Base-by-base conservation (phyloP, 2,888 invertebrate species). In the Cataglyphis albicans region DNA sequence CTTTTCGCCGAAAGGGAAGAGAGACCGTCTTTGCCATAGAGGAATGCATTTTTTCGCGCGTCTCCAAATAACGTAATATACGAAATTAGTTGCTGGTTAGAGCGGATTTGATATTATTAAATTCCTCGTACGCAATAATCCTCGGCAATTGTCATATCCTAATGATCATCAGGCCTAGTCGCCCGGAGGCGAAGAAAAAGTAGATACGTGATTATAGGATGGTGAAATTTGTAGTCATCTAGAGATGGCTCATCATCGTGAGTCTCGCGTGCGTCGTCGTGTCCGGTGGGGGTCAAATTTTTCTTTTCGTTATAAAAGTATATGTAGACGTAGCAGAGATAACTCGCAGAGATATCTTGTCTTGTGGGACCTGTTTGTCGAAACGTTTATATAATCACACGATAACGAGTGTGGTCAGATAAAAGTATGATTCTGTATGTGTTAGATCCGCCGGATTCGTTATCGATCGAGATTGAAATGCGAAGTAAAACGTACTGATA, bases 361-460 rank as follows among this genome's bases (percentile, higher is more conserved):
- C 89, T 44, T 84, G 82, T 59, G 82, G 80, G 84, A 86, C 85
- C 85, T 87, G 87, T 90, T 90, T 87, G 87, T 82, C 81, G 81
- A 75, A 80, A 65, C 83, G 73, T 90, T 90, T 90, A 87, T 88
- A 86, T 87, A 90, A 90, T 85, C 72, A 70, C 68, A 83, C 29
- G 90, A 89, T 87, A 89, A 90, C 82, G 74, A 48, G 70, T 74
- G 29, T 68, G 29, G 74, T 55, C 73, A 87, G 88, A 88, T 87
- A 90, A 89, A 84, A 35, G 35, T 65, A 52, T 18, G 67, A 59
- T 72, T 72, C 52, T 72, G 52, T 57, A 44, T 48, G 15, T 29
- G 15, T 29, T 35, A 75, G 38, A 63, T 59, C 18, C 3, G 18
- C 7, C 52, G n/a, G 10, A 67, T 29, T 75, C 18, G 35, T 38